Percentiles rank a stretch among this genome's conserved stretches.
Conservation (phyloP, 2,797 vertebrate genomes). For the Manis pentadactyla region DNA sequence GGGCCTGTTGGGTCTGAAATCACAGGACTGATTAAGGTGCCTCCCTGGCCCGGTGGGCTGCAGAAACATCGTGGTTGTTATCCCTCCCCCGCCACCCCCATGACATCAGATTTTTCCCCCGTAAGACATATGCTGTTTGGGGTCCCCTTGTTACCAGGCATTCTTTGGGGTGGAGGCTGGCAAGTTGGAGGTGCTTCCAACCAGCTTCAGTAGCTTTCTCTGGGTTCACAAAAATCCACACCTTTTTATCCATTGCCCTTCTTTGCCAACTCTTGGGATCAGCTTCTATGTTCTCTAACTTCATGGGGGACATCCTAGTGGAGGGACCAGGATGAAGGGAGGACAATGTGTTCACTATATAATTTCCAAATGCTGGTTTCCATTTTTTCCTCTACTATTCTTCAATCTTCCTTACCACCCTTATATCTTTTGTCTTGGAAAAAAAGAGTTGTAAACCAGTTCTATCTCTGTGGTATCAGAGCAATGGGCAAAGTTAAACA, state of each 20-base stretch:
- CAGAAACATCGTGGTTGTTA: not conserved
- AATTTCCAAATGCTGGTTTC: not conserved
- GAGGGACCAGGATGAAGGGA: not conserved
- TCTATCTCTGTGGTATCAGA: not conserved
- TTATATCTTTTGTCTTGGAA: not conserved
- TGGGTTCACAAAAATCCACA: not conserved
- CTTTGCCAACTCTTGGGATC: not conserved
- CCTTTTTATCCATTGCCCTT: not conserved
- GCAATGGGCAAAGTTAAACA: not conserved
- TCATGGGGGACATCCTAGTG: not conserved
- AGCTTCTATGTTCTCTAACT: not conserved
- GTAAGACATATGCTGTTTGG: not conserved
- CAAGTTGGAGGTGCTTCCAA: not conserved
- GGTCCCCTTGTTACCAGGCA: not conserved
- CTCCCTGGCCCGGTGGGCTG: not conserved
- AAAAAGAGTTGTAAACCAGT: not conserved
- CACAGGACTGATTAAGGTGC: not conserved
- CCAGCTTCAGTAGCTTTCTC: not conserved
- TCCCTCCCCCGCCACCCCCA: not conserved
- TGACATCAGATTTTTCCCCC: not conserved
- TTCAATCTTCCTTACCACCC: not conserved
- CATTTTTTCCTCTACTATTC: not conserved
- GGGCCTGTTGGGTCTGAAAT: not conserved
- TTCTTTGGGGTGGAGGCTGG: not conserved
- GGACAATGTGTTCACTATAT: not conserved